phyloP scores from a whole-genome alignment of 2,797 vertebrate species.

The Eptatretus atami region DNA sequence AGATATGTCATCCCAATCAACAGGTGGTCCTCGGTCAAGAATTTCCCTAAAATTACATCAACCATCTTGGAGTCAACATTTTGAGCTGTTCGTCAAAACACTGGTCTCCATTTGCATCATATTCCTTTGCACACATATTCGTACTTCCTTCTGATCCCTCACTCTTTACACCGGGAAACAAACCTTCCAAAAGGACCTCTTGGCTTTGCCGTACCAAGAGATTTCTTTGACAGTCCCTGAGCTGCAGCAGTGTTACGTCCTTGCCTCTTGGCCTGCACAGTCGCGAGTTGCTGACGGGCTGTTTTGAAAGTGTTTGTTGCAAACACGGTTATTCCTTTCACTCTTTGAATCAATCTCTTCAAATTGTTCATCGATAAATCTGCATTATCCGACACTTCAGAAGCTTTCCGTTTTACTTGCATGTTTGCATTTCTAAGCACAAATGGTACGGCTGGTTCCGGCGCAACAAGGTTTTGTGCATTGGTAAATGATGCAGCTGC shows the following conservation, averaged over 20 bases:
- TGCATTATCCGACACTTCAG: no score
- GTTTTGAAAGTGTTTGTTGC: slow-evolving; percentile 31
- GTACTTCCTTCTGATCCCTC: slow-evolving; percentile 19
- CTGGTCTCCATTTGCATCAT: slow-evolving; percentile 8
- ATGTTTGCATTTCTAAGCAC: no score
- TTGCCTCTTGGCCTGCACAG: slow-evolving; percentile 45
- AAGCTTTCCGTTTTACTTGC: no score
- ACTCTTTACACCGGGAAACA: slow-evolving; percentile 36
- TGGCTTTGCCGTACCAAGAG: slow-evolving; percentile 45
- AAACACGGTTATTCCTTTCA: slow-evolving; percentile 10
- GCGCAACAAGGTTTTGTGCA: no score
- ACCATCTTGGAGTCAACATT: slow-evolving; percentile 77
- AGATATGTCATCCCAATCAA: slow-evolving; percentile 75
- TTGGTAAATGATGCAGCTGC: no score
- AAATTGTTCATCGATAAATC: no score
- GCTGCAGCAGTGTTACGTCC: slow-evolving; percentile 11
- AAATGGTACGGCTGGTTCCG: slow-evolving; percentile 3
- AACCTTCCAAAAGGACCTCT: slow-evolving; percentile 51
- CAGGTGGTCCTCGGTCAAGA: slow-evolving; percentile 60
- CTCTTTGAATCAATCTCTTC: slow-evolving; percentile 10
- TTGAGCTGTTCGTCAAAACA: slow-evolving; percentile 42
- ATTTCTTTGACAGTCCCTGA: slow-evolving; percentile 35
- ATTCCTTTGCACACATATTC: slow-evolving; percentile 11
- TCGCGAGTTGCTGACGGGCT: slow-evolving; percentile 42
- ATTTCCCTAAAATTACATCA: slow-evolving; percentile 88